Evolutionary conservation across 2,888 invertebrate species (phyloP), one percentile per base, ranked within the genome.

Genomic region (Polymixis flavicincta): DNA sequence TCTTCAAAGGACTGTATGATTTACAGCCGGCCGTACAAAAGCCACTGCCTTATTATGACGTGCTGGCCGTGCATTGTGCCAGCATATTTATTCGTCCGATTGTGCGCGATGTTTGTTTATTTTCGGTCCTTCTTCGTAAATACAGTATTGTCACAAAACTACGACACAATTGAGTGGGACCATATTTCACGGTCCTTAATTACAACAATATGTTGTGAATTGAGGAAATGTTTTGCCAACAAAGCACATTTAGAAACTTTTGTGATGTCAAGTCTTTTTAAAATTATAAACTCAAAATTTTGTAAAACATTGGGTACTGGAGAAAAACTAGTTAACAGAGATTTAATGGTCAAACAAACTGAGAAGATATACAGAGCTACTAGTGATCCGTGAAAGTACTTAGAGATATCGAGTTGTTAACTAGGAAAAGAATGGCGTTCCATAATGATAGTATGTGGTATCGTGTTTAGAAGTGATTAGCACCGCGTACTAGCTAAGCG

Each of bases 31-130:
- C 85, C 88, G 90, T 92, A 96, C 96, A 96, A 96, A 95, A 94
- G 95, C 93, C 92, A 91, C 93, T 93, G 91, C 94, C 94, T 96
- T 96, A 96, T 96, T 96, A 96, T 96, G 96, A 96, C 95, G 94
- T 93, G 94, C 93, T 94, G 93, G 94, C 92, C 94, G 91, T 92
- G 93, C 94, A 94, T 96, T 96, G 96, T 96, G 93, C 93, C 93
- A 91, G 92, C 92, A 92, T 94, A 95, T 95, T 95, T 95, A 96
- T 95, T 92, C 93, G 91, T 90, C 89, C 92, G 92, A 93, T 94
- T 95, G 95, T 95, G 92, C 89, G 87, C 91, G 83, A 92, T 95
- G 94, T 96, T 96, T 96, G 96, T 96, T 96, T 96, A 96, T 96
- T 96, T 96, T 94, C 89, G 91, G 91, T 94, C 94, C 95, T 94